These are phyloP conservation scores for Puma concolor DNA, from an alignment of 2,113 vertebrate species.

Conservation along the genomic window DNA sequence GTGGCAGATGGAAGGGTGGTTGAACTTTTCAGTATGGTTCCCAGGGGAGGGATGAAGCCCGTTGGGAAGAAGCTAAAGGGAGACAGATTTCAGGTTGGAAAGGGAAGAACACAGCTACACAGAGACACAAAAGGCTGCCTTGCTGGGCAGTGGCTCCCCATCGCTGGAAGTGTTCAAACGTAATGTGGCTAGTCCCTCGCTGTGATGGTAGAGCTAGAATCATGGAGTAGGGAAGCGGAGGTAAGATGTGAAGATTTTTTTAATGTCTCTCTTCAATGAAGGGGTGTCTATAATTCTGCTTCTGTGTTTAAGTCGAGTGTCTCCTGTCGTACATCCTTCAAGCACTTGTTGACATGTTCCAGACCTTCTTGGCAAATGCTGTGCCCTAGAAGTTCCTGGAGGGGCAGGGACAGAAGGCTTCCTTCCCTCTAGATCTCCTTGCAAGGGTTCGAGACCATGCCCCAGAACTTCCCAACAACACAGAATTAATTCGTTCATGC, in stretches of 20 bases:
- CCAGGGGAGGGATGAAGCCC: neutral
- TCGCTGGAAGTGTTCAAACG: neutral
- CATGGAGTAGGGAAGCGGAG: neutral
- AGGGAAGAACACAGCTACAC: neutral
- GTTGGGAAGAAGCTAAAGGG: neutral
- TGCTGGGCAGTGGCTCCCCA: neutral
- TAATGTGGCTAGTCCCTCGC: no score
- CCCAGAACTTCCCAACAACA: neutral
- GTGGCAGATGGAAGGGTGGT: neutral
- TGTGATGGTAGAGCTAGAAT: neutral
- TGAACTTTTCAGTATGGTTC: neutral
- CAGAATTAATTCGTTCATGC: no score
- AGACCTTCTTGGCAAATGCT: neutral
- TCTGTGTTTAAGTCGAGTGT: neutral
- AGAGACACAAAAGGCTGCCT: neutral
- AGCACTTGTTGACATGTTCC: neutral
- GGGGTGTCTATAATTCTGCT: neutral
- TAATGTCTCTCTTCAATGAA: neutral
- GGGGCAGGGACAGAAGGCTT: neutral
- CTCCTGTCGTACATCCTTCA: slow-evolving; percentile 7
- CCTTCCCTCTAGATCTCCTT: neutral
- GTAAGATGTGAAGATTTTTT: neutral
- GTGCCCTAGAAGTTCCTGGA: neutral
- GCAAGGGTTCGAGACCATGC: neutral
- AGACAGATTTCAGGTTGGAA: neutral